Conservation (phyloP, 2,113 vertebrate genomes). For the Galeopterus variegatus region DNA sequence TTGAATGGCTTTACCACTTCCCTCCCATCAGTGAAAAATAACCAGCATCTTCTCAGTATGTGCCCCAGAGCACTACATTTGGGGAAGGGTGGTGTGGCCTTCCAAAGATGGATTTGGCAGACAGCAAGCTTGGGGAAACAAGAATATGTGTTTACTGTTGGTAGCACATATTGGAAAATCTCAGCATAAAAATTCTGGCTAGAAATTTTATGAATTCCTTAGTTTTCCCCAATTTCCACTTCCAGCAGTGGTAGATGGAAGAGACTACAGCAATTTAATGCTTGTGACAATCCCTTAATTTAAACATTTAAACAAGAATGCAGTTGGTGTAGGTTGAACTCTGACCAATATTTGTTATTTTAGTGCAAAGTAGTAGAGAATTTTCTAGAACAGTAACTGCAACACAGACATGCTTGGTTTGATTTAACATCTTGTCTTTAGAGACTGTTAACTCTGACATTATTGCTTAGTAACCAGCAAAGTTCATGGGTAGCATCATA, state of each 20-base stretch:
- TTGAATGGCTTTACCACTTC: background rate
- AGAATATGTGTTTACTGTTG: background rate
- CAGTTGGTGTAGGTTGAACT: background rate
- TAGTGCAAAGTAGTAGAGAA: background rate
- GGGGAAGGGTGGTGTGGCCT: background rate
- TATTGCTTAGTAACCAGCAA: background rate
- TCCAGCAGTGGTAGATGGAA: background rate
- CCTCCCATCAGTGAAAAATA: background rate
- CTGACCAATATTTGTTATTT: slow-evolving; percentile 44
- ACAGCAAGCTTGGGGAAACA: background rate
- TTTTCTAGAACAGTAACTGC: background rate
- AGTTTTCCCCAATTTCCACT: background rate
- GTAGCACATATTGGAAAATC: slow-evolving; percentile 50
- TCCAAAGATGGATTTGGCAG: slow-evolving; percentile 18
- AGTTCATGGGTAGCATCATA: background rate
- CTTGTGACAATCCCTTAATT: slow-evolving; percentile 65
- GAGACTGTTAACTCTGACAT: background rate
- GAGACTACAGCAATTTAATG: background rate
- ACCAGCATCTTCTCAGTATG: background rate
- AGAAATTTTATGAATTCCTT: slow-evolving; percentile 3
- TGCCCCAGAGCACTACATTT: background rate
- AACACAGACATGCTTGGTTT: background rate
- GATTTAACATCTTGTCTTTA: slow-evolving; percentile 50
- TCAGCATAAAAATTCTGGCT: slow-evolving; percentile 34
- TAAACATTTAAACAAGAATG: slow-evolving; percentile 55